Conservation (phyloP, 2,113 vertebrate genomes). For the Sinocyclocheilus anshuiensis region DNA sequence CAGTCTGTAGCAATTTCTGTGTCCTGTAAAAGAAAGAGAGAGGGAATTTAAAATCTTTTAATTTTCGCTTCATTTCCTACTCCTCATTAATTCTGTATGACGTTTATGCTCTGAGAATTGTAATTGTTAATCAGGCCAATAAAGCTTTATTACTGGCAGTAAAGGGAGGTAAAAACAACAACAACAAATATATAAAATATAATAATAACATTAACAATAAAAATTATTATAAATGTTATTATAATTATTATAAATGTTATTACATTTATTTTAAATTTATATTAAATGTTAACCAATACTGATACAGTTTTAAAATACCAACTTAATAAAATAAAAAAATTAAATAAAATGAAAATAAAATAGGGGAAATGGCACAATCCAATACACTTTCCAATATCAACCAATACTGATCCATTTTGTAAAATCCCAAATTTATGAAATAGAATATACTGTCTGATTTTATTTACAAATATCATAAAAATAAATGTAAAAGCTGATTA, state of each 20-base stretch:
- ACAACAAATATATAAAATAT: not conserved
- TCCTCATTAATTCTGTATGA: not conserved
- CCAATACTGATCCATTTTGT: not conserved
- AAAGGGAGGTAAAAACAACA: not conserved
- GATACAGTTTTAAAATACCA: not conserved
- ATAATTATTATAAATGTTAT: not conserved
- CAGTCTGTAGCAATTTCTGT: constrained; percentile 90
- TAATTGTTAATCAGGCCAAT: not conserved
- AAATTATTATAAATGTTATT: not conserved
- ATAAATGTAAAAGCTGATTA: not conserved
- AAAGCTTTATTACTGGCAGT: not conserved
- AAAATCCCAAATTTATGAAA: not conserved
- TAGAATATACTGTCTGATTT: not conserved
- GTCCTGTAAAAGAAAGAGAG: constrained; percentile 77
- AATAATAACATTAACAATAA: not conserved
- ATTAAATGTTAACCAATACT: not conserved
- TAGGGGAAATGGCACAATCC: too few relatives aligned
- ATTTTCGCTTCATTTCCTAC: not conserved
- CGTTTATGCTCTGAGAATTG: not conserved
- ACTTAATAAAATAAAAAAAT: not conserved
- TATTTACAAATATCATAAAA: not conserved
- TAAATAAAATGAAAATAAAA: too few relatives aligned
- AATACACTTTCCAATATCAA: too few relatives aligned
- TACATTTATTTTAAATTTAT: not conserved
- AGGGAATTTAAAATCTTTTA: constrained; percentile 23